A percentile compares a stretch with the other conserved stretches of the same genome.
Conservation (phyloP, 2,113 vertebrate species). For the Nymphicus hollandicus region DNA sequence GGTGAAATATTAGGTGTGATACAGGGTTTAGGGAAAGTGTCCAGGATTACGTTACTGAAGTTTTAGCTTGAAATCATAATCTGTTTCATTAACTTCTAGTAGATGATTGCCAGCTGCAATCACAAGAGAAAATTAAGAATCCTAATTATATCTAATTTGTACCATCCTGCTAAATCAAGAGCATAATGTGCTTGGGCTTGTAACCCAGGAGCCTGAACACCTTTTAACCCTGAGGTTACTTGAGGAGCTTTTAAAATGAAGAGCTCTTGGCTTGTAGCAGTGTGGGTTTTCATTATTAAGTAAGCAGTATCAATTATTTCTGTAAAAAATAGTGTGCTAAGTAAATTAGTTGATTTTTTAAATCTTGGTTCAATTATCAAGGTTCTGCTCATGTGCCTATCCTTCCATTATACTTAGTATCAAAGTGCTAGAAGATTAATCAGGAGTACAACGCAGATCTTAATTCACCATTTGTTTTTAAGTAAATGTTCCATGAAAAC, state of each 20-base stretch:
- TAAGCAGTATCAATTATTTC: not conserved
- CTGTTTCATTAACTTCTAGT: not conserved
- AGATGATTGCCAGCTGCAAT: not conserved
- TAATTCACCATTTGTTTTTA: not conserved
- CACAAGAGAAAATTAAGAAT: not conserved
- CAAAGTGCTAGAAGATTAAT: not conserved
- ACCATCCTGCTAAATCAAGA: not conserved
- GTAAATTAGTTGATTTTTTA: not conserved
- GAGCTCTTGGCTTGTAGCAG: not conserved
- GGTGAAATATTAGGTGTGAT: not conserved
- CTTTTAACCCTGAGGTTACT: not conserved
- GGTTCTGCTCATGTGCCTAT: rapidly evolving
- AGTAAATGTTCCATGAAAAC: not conserved
- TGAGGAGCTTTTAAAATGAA: not conserved
- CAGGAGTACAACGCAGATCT: not conserved
- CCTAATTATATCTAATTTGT: not conserved
- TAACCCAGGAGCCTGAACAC: not conserved
- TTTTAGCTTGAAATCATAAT: not conserved
- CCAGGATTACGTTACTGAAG: not conserved
- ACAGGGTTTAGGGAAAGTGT: not conserved
- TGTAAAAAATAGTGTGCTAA: not conserved
- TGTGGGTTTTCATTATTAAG: not conserved
- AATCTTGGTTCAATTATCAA: not conserved
- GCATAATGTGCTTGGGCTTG: rapidly evolving
- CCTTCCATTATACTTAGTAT: not conserved